phyloP scores from a whole-genome alignment of 2,888 invertebrate genomes.

The Pheosia gnoma region DNA sequence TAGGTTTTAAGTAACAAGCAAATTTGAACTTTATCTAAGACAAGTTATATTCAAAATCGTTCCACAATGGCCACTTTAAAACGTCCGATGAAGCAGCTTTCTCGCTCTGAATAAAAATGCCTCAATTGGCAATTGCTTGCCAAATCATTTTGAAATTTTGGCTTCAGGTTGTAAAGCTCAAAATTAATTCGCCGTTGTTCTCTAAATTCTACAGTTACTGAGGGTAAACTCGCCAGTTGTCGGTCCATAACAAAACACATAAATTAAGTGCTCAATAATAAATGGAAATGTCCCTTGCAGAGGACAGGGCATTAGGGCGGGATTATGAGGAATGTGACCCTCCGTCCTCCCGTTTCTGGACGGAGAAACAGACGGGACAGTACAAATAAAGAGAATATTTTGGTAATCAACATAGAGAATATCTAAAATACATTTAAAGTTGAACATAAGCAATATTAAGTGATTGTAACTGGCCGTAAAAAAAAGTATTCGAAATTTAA shows the following conservation, averaged over 20 bases:
- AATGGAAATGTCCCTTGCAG: constrained; percentile 85
- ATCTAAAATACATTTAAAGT: not conserved
- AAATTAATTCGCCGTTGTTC: constrained; percentile 21
- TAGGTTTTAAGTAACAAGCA: constrained; percentile 22
- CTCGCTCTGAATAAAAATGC: constrained; percentile 36
- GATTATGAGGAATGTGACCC: constrained; percentile 79
- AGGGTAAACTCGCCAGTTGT: constrained; percentile 64
- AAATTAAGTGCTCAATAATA: constrained; percentile 85
- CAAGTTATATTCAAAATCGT: constrained; percentile 43
- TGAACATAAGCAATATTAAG: not conserved
- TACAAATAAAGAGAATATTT: constrained; percentile 38
- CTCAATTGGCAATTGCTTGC: constrained; percentile 21
- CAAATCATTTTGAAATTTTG: constrained; percentile 34
- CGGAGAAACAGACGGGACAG: constrained; percentile 36
- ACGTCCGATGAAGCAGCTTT: constrained; percentile 66
- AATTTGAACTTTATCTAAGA: constrained; percentile 38
- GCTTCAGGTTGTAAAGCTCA: constrained; percentile 17
- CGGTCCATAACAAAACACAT: constrained; percentile 85
- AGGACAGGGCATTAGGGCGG: constrained; percentile 83
- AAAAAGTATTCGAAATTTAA: constrained; percentile 5
- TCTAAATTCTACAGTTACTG: constrained; percentile 45
- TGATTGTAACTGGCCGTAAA: not conserved
- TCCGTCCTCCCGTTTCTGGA: constrained; percentile 58
- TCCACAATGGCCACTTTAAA: constrained; percentile 53
- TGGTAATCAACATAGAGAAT: constrained; percentile 21